Base-by-base conservation (phyloP, 2,888 invertebrate species). In the Bimastos eiseni region DNA sequence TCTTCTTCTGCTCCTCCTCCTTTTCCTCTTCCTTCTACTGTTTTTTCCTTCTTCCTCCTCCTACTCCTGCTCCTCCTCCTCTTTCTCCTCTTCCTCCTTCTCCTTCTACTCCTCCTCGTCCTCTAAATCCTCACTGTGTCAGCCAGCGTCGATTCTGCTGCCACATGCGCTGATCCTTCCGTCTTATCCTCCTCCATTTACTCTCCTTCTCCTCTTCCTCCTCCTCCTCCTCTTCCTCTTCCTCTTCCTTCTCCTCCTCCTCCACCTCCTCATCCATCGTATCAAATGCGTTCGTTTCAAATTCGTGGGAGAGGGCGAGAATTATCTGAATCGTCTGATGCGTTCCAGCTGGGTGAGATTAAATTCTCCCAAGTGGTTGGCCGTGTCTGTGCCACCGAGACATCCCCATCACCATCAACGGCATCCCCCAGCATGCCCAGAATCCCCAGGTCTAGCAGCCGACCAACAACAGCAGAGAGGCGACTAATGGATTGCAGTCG, bases 111-210 rank as follows among this genome's bases (percentile, higher is more conserved):
- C n/a, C 13, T 70, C 24, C 49, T 49, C 49, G 2, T 49, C 49
- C 49, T 49, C 21, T 8, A 49, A 24, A 24, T 49, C 49, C 49
- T 24, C 49, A 24, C 49, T 49, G 21, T 15, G 13, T 8, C 44
- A 3, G 3, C 15, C 19, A 44, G 49, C 49, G 24, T 41, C 21
- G 24, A 49, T 24, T 49, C 24, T 6, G 21, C 49, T 6, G 21
- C 49, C 49, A 0, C 24, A 21, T 49, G 49, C 49, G 24, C 21
- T 49, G 21, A 49, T 49, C 55, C n/a, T 33, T 21, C 83, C 1
- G 30, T 83, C 91, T 83, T 37, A 37, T 91, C 91, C 91, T 83
- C 91, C 91, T 91, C 91, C 90, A 30, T n/a, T 41, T 88, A 34
- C 90, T 38, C 21, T 24, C 83, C 70, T 15, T 83, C 90, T n/a